Evolutionary conservation across 1,140 invertebrate genomes (phyloP), one percentile per base, ranked within the genome.

Genomic region (Microplitis demolitor): DNA sequence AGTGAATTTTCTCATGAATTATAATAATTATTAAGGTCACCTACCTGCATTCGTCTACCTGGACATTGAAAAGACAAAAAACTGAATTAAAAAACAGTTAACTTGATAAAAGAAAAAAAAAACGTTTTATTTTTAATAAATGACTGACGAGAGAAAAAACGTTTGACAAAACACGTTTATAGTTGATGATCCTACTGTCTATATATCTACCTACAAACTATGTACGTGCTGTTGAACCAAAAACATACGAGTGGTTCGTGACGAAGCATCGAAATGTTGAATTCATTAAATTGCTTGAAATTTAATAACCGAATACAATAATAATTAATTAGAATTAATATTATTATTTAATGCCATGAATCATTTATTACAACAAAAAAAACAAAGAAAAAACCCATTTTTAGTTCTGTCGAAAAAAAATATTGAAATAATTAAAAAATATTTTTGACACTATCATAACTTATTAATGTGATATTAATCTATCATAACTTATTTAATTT

Each of bases 201-300:
- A 39, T 24, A 24, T 60, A 35, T n/a, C 14, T 34, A 34, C 53
- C 67, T 35, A n/a, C 37, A 34, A 14, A 31, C 53, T 31, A 35
- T 53, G 66, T 16, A 56, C 34, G 16, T 31, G 56, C 31, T 60
- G 9, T 13, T 60, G 31, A 31, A 13, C 31, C 39, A 35, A 39
- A 33, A 13, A 54, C 35, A 60, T 54, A 54, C 53, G 9, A 54
- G 16, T 14, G 35, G 37, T 69, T 58, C 67, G 67, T 69, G 67
- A 60, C 67, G 54, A 60, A 35, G 67, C 67, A 69, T 69, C 67
- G 45, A 69, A 37, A 51, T 51, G 54, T 69, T 69, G 67, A 69
- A 69, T 60, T 69, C 67, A 69, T 69, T 35, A 45, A 16, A 69
- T 14, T 34, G n/a, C 54, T 14, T 37, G 11, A 37, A 68, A 56